Evolutionary conservation across 2,888 invertebrate species (phyloP).

Genomic region (Automeris io): DNA sequence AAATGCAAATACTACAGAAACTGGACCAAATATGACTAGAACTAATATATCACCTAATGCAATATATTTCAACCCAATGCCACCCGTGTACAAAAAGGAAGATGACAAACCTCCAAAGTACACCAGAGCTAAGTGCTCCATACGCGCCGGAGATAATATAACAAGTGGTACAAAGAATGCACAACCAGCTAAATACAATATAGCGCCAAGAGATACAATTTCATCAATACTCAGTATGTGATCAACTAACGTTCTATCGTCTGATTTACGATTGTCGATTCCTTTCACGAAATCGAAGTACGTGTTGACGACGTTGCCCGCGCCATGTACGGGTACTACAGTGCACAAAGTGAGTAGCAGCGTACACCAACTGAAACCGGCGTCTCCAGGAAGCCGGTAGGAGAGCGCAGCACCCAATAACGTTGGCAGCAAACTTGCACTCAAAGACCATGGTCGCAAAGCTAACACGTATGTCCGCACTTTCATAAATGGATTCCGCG

Average conservation of each 20-base stretch:
- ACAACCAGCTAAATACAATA: conserved; percentile 92
- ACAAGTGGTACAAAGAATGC: conserved; percentile 86
- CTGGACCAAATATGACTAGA: conserved; percentile 94
- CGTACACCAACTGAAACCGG: conserved; percentile 87
- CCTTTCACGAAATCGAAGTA: conserved; percentile 97
- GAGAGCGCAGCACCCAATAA: conserved; percentile 92
- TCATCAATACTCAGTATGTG: conserved; percentile 84
- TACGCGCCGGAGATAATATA: conserved; percentile 90
- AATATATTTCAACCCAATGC: conserved; percentile 96
- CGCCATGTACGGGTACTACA: conserved; percentile 94
- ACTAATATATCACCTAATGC: conserved; percentile 95
- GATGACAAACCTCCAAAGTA: conserved; percentile 97
- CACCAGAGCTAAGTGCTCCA: conserved; percentile 95
- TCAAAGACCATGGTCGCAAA: conserved; percentile 94
- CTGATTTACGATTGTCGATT: conserved; percentile 94
- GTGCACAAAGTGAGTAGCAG: conserved; percentile 90
- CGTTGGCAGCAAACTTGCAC: conserved; percentile 94
- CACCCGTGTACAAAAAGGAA: conserved; percentile 97
- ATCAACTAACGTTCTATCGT: conserved; percentile 96
- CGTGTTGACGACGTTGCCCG: conserved; percentile 97
- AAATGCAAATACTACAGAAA: conserved; percentile 95
- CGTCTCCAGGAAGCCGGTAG: conserved; percentile 85
- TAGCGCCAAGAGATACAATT: conserved; percentile 92
- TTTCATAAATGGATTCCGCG: conserved; percentile 85
- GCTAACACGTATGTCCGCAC: conserved; percentile 92